Conservation (phyloP, 2,113 vertebrate genomes). For the Erythrolamprus reginae region DNA sequence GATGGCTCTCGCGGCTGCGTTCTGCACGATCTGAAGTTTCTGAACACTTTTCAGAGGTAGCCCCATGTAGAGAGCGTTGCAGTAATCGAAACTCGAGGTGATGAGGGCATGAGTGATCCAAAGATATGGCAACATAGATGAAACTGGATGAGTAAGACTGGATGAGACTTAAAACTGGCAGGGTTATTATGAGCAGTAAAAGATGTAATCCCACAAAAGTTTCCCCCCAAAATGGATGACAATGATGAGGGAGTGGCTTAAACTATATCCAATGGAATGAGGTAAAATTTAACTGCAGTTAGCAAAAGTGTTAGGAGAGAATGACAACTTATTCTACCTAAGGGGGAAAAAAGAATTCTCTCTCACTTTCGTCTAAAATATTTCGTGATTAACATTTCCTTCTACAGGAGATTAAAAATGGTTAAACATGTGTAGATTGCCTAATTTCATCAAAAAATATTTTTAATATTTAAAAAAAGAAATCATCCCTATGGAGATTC, state of each 20-base stretch:
- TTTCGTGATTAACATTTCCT: background rate
- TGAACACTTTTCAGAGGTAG: too few relatives aligned
- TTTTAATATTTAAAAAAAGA: background rate
- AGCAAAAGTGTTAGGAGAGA: background rate
- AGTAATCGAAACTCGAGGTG: too few relatives aligned
- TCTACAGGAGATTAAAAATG: background rate
- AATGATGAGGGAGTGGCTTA: background rate
- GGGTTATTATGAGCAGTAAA: background rate
- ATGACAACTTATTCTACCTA: background rate
- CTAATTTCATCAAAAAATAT: background rate
- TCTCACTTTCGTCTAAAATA: background rate
- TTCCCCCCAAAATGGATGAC: background rate
- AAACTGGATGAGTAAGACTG: background rate
- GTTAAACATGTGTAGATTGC: background rate
- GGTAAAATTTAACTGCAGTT: background rate
- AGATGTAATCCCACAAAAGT: background rate
- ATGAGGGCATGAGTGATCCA: too few relatives aligned
- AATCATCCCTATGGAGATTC: background rate
- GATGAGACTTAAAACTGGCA: background rate
- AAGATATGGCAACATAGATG: background rate
- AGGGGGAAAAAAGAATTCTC: background rate
- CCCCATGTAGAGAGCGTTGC: too few relatives aligned
- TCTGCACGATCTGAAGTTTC: too few relatives aligned
- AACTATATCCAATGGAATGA: background rate
- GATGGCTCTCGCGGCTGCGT: too few relatives aligned